Percentiles rank a stretch among this genome's conserved stretches.
These are phyloP conservation scores for Acleris literana DNA, from an alignment of 2,888 invertebrate genomes.

Conservation along the genomic window DNA sequence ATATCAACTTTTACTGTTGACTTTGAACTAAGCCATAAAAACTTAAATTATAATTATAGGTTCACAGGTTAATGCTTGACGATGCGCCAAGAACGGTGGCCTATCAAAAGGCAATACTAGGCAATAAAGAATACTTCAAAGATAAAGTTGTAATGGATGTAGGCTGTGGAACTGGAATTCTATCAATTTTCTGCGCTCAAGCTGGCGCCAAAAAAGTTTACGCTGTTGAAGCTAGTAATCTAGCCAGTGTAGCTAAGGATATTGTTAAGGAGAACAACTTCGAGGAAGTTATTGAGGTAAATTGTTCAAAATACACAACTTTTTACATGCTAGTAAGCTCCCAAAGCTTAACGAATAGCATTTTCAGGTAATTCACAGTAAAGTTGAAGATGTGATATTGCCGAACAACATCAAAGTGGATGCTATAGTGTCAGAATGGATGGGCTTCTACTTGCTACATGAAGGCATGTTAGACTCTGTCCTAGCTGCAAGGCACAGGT, in stretches of 20 bases:
- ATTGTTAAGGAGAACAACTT: conserved; percentile 88
- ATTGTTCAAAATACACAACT: background rate
- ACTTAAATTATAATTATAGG: conserved; percentile 70
- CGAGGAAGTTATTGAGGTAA: conserved; percentile 86
- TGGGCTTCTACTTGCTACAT: conserved; percentile 97
- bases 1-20: background rate
- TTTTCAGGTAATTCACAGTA: conserved; percentile 87
- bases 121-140: conserved; percentile 86
- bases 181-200: conserved; percentile 94
- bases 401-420: conserved; percentile 89
- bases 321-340: background rate
- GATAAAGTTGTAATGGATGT: conserved; percentile 93
- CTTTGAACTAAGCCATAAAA: background rate
- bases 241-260: conserved; percentile 86
- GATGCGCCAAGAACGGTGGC: conserved; percentile 90
- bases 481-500: conserved; percentile 90
- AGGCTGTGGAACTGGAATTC: conserved; percentile 93
- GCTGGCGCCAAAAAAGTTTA: conserved; percentile 95
- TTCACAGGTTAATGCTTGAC: conserved; percentile 91
- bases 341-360: background rate
- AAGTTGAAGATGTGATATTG: conserved; percentile 89
- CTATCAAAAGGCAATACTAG: conserved; percentile 91
- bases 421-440: conserved; percentile 98
- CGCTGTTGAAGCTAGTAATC: conserved; percentile 91
- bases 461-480: conserved; percentile 98